A percentile compares a stretch with the other conserved stretches of the same genome.
Conservation (phyloP, 2,113 vertebrate species). For the Myiozetetes cayanensis region DNA sequence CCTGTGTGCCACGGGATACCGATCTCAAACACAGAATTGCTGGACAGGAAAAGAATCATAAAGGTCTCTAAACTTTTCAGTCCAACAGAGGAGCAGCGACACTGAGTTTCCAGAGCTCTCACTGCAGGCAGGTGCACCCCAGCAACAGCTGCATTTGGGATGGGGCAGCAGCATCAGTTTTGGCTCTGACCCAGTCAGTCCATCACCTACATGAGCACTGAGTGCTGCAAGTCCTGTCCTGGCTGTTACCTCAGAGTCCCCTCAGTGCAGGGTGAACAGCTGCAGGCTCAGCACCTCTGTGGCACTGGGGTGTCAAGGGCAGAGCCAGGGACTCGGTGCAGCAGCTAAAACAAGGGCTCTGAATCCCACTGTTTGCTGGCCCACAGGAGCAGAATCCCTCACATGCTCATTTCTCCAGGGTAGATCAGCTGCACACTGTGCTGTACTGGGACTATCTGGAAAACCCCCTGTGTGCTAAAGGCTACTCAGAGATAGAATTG, state of each 20-base stretch:
- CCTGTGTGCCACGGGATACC: accelerated
- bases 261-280: accelerated
- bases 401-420: accelerated
- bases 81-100: neutral
- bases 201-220: neutral
- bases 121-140: neutral
- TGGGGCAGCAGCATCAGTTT: neutral
- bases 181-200: neutral
- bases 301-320: neutral
- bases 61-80: neutral
- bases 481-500: neutral
- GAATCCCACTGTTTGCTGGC: neutral
- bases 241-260: neutral
- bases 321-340: neutral
- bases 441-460: neutral
- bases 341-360: neutral
- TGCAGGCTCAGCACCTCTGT: too few species aligned
- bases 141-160: neutral
- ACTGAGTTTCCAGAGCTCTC: neutral
- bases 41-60: neutral
- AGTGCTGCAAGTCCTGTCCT: neutral
- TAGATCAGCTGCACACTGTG: neutral
- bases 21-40: neutral
- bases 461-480: neutral
- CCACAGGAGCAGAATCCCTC: neutral